Evolutionary conservation across 2,888 invertebrate species (phyloP).

Genomic region (Cephus nigrinus): DNA sequence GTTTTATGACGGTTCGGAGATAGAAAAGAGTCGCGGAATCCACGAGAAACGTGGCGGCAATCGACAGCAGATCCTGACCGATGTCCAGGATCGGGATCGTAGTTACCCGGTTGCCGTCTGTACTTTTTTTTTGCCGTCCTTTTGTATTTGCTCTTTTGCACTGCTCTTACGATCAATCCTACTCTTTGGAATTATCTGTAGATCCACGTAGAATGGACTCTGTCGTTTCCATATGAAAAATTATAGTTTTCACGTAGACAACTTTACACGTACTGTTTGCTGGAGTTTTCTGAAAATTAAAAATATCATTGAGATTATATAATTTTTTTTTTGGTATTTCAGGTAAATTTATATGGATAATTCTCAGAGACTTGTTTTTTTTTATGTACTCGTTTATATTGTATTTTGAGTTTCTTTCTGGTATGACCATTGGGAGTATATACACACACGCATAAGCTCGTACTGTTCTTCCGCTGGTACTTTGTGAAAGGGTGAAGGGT

Average conservation of each 20-base stretch:
- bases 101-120: not conserved
- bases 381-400: not conserved
- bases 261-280: not conserved
- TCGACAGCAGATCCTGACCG: conserved; percentile 64
- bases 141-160: not conserved
- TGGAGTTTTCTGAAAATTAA: not conserved
- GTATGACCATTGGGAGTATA: too few species aligned
- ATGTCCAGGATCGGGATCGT: conserved; percentile 41
- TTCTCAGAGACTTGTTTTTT: not conserved
- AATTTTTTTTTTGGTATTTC: too few species aligned
- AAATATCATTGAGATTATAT: not conserved
- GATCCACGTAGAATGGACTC: not conserved
- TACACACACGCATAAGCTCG: not conserved
- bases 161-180: not conserved
- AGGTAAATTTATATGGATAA: too few species aligned
- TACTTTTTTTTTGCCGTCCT: not conserved
- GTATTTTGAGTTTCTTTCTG: not conserved
- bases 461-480: not conserved
- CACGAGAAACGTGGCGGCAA: conserved; percentile 43
- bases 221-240: not conserved
- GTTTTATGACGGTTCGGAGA: conserved; percentile 59
- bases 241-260: not conserved
- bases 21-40: conserved; percentile 37
- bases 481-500: not conserved
- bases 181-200: not conserved